These are phyloP conservation scores for Phylloscopus trochilus DNA, from an alignment of 2,113 vertebrate species.

Conservation along the genomic window DNA sequence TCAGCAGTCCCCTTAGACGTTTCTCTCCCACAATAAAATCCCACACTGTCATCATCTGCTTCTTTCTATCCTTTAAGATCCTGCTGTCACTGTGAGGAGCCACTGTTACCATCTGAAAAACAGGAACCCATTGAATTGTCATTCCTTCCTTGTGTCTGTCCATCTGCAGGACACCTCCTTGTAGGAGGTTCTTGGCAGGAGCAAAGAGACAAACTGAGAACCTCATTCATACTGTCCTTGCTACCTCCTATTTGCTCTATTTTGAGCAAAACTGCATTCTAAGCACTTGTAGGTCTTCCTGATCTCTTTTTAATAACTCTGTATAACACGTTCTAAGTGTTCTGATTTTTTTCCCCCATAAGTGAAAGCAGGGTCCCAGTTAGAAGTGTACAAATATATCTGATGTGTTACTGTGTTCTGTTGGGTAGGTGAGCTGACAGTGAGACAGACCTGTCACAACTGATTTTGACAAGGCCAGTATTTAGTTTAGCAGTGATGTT, in stretches of 20 bases:
- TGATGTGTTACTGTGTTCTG: neutral
- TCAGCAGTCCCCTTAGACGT: neutral
- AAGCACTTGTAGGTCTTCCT: neutral
- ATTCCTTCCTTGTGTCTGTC: neutral
- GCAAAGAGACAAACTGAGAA: neutral
- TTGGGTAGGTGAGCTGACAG: neutral
- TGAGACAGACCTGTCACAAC: neutral
- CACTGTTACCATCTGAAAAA: neutral
- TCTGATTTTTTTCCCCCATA: rapidly evolving
- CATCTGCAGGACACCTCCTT: neutral
- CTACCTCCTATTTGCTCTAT: neutral
- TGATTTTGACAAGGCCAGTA: neutral
- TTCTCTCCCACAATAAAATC: neutral
- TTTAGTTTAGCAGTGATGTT: neutral
- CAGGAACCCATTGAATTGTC: neutral
- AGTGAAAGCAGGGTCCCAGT: neutral
- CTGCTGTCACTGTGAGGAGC: neutral
- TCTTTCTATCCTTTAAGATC: neutral
- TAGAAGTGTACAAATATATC: neutral
- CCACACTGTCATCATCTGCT: neutral
- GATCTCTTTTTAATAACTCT: neutral
- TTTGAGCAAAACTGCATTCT: neutral
- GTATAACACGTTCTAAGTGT: neutral
- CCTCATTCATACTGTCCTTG: neutral
- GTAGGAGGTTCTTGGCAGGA: neutral